phyloP scores from a whole-genome alignment of 1,140 invertebrate genomes.

The Dendroctonus valens region DNA sequence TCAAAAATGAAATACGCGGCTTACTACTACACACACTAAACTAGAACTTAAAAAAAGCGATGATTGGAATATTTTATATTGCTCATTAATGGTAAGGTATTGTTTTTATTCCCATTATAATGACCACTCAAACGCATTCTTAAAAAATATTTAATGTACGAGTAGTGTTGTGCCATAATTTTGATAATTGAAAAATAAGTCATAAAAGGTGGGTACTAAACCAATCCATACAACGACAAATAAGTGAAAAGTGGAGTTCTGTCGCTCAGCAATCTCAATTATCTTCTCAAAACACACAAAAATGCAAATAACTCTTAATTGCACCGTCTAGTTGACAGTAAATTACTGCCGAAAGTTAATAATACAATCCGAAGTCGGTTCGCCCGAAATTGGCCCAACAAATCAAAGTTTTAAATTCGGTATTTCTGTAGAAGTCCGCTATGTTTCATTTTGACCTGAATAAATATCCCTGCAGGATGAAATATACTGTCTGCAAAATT shows the following conservation, averaged over 20 bases:
- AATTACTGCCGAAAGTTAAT: not conserved
- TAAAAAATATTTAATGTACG: too few relatives aligned
- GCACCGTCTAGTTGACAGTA: not conserved
- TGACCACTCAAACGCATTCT: too few relatives aligned
- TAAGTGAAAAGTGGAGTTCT: not conserved
- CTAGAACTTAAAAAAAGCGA: too few relatives aligned
- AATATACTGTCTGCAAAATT: not conserved
- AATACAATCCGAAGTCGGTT: not conserved
- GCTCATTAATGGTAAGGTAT: too few relatives aligned
- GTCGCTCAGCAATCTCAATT: not conserved
- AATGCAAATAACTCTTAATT: not conserved
- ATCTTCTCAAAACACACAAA: not conserved
- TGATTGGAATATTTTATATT: too few relatives aligned
- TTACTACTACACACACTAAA: too few relatives aligned
- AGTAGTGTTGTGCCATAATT: too few relatives aligned
- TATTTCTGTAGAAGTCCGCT: not conserved
- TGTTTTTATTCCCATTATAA: too few relatives aligned
- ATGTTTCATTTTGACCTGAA: conserved; percentile 1
- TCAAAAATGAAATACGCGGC: too few relatives aligned
- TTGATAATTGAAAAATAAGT: too few relatives aligned
- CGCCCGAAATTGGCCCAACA: not conserved
- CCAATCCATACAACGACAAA: too few relatives aligned
- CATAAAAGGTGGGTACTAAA: too few relatives aligned
- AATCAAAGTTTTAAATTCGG: not conserved
- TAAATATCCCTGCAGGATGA: not conserved